Evolutionary conservation across 2,888 invertebrate species (phyloP), one percentile per base, ranked within the genome.

Genomic region (Nasonovia ribisnigri): DNA sequence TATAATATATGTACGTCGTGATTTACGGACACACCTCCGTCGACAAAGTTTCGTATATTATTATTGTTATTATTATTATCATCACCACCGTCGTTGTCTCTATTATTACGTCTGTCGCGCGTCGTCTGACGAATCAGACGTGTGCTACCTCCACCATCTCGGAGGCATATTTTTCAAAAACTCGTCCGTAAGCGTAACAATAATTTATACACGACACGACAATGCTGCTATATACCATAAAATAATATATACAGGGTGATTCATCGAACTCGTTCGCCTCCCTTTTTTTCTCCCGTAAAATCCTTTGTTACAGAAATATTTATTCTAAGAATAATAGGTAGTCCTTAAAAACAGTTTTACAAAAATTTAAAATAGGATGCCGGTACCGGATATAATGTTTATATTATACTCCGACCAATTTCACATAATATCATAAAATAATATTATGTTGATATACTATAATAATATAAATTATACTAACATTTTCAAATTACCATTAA

Each of bases 11-110:
- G n/a, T 77, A 36, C 36, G 77, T 36, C 20, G 87, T 88, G 87
- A 88, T 88, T 88, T 88, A 88, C 48, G 51, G 36, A 36, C 87
- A 46, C 87, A n/a, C 48, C n/a, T 48, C 36, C n/a, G n/a, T 54
- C 36, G 88, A 10, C 36, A 1, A 77, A 77, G 77, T 77, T 77
- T 77, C 36, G 8, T 36, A 36, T 77, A 77, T 77, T 77, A 77
- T 77, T 77, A 77, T 77, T 77, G 36, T 77, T 42, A 77, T 77
- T 2, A 26, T 26, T 1, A 26, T 24, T 36, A 29, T 10, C 51
- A 6, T 8, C 36, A 8, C 24, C 51, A 42, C 24, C 36, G 24
- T 26, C 36, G 36, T 77, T 20, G n/a, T 77, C 36, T 77, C 77
- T 77, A 42, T 77, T 77, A 77, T 77, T 77, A 77, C 77, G 20